phyloP scores from a whole-genome alignment of 1,140 invertebrate genomes.

The Cotesia chilonis region DNA sequence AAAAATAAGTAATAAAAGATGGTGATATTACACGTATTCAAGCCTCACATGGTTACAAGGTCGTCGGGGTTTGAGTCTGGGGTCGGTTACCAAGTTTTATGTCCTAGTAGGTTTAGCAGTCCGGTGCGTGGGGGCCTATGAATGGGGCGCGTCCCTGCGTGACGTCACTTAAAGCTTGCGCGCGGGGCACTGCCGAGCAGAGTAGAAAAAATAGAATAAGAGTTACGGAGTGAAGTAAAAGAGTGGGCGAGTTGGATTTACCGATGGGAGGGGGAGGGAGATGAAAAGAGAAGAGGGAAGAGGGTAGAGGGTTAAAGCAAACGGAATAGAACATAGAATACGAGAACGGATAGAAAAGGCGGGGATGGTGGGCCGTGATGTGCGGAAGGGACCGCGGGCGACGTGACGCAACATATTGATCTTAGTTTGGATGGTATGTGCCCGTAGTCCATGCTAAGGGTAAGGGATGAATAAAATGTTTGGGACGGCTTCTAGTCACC shows the following conservation, averaged over 20 bases:
- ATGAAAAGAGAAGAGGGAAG: conserved; percentile 34
- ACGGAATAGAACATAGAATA: conserved; percentile 38
- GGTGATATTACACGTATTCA: background rate
- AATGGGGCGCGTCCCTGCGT: conserved; percentile 62
- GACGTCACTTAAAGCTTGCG: conserved; percentile 53
- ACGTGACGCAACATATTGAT: conserved; percentile 65
- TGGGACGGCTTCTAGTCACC: conserved; percentile 40
- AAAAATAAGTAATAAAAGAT: background rate
- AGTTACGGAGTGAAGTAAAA: conserved; percentile 27
- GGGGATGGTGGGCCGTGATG: conserved; percentile 37
- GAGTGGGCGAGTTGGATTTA: conserved; percentile 36
- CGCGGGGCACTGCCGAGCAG: conserved; percentile 29
- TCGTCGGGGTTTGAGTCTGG: conserved; percentile 23
- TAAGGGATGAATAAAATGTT: conserved; percentile 43
- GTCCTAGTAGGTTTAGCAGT: conserved; percentile 40
- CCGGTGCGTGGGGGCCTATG: conserved; percentile 57
- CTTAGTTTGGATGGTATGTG: conserved; percentile 51
- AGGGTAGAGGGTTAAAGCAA: conserved; percentile 2
- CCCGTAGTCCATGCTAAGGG: conserved; percentile 1
- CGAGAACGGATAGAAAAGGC: conserved; percentile 25
- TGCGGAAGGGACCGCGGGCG: conserved; percentile 43
- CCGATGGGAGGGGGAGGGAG: conserved; percentile 37
- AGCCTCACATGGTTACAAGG: conserved; percentile 38
- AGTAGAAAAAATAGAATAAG: conserved; percentile 16
- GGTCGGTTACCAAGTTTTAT: conserved; percentile 49